phyloP scores from a whole-genome alignment of 2,888 invertebrate species.

The Drosophila pegasa region DNA sequence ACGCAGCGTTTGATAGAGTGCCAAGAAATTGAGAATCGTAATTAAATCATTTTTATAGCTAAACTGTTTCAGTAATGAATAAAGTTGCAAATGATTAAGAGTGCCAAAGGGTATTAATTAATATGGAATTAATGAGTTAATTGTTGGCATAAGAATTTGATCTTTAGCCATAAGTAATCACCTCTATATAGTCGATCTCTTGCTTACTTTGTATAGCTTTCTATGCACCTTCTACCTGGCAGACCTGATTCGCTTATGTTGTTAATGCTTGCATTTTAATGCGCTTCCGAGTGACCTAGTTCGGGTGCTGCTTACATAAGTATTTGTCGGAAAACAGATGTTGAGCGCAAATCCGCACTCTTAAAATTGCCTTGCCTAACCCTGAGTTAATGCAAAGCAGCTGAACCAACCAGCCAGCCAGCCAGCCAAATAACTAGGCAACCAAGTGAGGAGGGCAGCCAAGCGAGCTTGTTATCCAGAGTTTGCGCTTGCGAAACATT shows the following conservation, averaged over 20 bases:
- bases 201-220: neutral
- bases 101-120: neutral
- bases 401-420: slow-evolving; percentile 47
- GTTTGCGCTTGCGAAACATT: slow-evolving; percentile 63
- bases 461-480: slow-evolving; percentile 38
- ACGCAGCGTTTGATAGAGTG: slow-evolving; percentile 15
- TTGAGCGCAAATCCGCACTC: slow-evolving; percentile 43
- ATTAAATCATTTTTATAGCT: neutral
- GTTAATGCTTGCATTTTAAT: slow-evolving; percentile 38
- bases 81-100: neutral
- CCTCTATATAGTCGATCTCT: neutral
- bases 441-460: slow-evolving; percentile 9
- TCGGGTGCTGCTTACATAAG: slow-evolving; percentile 24
- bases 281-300: slow-evolving; percentile 44
- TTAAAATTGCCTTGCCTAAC: slow-evolving; percentile 49
- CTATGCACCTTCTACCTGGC: neutral
- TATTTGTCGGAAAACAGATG: slow-evolving; percentile 46
- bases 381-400: slow-evolving; percentile 72
- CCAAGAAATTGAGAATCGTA: neutral
- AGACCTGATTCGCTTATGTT: slow-evolving; percentile 21
- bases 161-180: too few species aligned
- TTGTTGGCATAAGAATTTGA: too few species aligned
- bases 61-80: neutral
- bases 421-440: slow-evolving; percentile 16
- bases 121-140: neutral